Conservation (phyloP, 2,113 vertebrate genomes). For the Aptenodytes patagonicus region DNA sequence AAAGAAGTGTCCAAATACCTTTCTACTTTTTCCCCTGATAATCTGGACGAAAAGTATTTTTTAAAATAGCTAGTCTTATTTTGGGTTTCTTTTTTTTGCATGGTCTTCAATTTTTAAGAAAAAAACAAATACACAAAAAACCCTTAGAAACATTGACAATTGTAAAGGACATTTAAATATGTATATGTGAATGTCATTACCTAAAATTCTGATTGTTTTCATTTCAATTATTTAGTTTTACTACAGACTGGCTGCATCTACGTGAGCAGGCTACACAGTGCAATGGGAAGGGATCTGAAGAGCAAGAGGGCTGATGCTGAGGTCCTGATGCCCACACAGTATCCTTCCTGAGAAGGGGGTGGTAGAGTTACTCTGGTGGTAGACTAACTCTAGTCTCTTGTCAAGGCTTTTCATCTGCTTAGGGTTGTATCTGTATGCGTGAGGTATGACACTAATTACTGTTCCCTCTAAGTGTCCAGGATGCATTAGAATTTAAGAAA, state of each 20-base stretch:
- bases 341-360: neutral
- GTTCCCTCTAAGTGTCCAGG: neutral
- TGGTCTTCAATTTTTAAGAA: neutral
- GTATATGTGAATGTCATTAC: neutral
- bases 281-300: neutral
- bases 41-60: neutral
- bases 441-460: neutral
- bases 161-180: neutral
- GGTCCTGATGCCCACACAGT: neutral
- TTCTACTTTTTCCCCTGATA: neutral
- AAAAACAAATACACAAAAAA: neutral
- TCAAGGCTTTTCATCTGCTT: neutral
- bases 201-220: neutral
- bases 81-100: neutral
- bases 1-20: neutral
- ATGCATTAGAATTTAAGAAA: neutral
- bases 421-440: neutral
- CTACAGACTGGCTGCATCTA: neutral
- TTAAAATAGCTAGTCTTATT: neutral
- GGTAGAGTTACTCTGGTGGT: neutral
- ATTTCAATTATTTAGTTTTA: neutral
- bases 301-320: neutral
- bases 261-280: neutral
- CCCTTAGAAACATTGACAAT: neutral
- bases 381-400: neutral